phyloP scores from a whole-genome alignment of 2,797 vertebrate genomes.

The Pipistrellus pipistrellus region DNA sequence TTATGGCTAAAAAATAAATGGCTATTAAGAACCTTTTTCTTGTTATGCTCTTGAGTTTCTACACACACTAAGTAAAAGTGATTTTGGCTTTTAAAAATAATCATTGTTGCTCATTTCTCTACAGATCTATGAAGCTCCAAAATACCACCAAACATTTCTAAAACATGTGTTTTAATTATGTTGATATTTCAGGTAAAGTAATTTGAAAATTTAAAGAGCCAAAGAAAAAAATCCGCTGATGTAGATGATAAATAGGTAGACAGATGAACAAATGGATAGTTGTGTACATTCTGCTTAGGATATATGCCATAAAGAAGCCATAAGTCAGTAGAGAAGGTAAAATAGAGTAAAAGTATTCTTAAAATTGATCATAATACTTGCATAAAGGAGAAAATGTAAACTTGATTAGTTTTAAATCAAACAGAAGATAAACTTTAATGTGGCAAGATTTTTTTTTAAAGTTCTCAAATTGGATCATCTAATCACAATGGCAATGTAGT shows the following conservation, averaged over 20 bases:
- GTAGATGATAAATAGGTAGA: not conserved
- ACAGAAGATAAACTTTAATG: constrained; percentile 54
- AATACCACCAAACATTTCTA: not conserved
- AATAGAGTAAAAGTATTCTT: constrained; percentile 81
- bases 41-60: constrained; percentile 56
- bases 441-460: not conserved
- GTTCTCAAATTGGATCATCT: constrained; percentile 40
- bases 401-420: constrained; percentile 63
- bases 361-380: constrained; percentile 66
- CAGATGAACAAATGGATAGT: not conserved
- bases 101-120: constrained; percentile 58
- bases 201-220: constrained; percentile 41
- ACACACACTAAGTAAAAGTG: not conserved
- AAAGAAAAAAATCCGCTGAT: not conserved
- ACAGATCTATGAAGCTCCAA: constrained; percentile 76
- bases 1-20: constrained; percentile 76
- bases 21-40: constrained; percentile 77
- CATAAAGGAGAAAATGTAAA: constrained; percentile 61
- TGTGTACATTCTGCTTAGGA: constrained; percentile 75
- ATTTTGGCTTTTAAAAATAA: constrained; percentile 81
- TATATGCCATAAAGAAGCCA: constrained; percentile 74
- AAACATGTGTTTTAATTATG: not conserved
- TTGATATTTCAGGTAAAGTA: constrained; percentile 2
- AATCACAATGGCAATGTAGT: constrained; percentile 27
- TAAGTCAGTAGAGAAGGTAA: constrained; percentile 80